Base-by-base conservation (phyloP, 2,888 invertebrate species). In the Parascotia fuliginaria region DNA sequence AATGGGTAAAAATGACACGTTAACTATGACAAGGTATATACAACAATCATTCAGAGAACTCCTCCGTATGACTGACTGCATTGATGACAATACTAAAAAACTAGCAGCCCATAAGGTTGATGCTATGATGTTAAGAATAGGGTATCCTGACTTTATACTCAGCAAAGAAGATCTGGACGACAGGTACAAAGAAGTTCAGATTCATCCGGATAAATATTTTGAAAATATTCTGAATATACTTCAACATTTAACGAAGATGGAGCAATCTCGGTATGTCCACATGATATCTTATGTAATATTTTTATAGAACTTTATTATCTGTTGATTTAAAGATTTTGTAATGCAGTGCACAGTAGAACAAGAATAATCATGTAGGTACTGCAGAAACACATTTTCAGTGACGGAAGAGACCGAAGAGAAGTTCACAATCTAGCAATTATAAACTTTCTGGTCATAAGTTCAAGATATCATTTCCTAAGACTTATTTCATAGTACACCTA, bases 101-200 rank as follows among this genome's bases (percentile, higher is more conserved):
- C 92, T 97, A 24, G 98, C 98, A 0, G 94, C 94, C 14, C 94
- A 96, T 67, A 98, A 98, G 92, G 96, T 95, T 6, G 94, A 96
- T 62, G 95, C 95, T 0, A 98, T 98, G 95, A 95, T 95, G 69
- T 87, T 97, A 19, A 95, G 96, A 77, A 98, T 99, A 61, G 98
- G 98, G 0, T 99, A 98, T 81, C 98, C 98, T 0, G 96, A 98
- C 76, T 98, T 97, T 69, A 97, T 98, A 72, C 86, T 97, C 12
- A 94, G 96, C 61, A 89, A 93, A 14, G 83, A 93, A 1, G 93
- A 95, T 63, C 85, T 98, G 33, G 95, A 97, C 66, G 94, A 95
- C 15, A 94, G 96, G 70, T 98, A 97, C 75, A 94, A 94, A 60
- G 96, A 96, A 81, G 97, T 98, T 46, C 90, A 90, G 33, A 94